Percentiles rank a stretch among this genome's conserved stretches.
Conservation (phyloP, 2,888 invertebrate genomes). For the Isoperla grammatica region DNA sequence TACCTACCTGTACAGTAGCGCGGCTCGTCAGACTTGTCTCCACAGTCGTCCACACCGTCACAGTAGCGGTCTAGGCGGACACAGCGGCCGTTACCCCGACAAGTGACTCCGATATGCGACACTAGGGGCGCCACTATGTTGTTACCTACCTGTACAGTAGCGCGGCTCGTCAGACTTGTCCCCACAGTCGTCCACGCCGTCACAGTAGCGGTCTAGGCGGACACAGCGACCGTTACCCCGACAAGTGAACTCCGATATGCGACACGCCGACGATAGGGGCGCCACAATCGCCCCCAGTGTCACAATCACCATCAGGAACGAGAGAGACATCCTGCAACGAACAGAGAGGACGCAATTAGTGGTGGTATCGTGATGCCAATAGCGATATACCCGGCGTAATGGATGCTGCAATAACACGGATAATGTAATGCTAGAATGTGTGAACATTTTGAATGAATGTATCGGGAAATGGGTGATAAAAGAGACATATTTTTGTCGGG, state of each 20-base stretch:
- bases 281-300: conserved; percentile 36
- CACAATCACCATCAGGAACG: conserved; percentile 17
- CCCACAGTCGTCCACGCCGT: conserved; percentile 76
- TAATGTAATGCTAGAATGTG: too few species aligned
- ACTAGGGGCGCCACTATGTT: conserved; percentile 46
- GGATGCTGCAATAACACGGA: too few species aligned
- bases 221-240: conserved; percentile 68
- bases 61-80: conserved; percentile 81
- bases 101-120: conserved; percentile 72
- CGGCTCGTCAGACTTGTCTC: conserved; percentile 82
- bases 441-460: too few species aligned
- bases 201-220: conserved; percentile 79
- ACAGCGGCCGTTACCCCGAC: conserved; percentile 65
- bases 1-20: conserved; percentile 69
- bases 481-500: too few species aligned
- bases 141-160: conserved; percentile 70
- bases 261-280: conserved; percentile 55
- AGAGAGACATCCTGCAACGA: not conserved
- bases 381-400: too few species aligned
- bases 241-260: conserved; percentile 72
- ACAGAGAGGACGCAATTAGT: too few species aligned
- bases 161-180: conserved; percentile 81
- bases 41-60: conserved; percentile 74
- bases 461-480: too few species aligned
- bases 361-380: too few species aligned